Percentiles rank a stretch among this genome's conserved stretches.
Evolutionary conservation across 2,797 vertebrate genomes (phyloP).

Genomic region (Rachycentron canadum): DNA sequence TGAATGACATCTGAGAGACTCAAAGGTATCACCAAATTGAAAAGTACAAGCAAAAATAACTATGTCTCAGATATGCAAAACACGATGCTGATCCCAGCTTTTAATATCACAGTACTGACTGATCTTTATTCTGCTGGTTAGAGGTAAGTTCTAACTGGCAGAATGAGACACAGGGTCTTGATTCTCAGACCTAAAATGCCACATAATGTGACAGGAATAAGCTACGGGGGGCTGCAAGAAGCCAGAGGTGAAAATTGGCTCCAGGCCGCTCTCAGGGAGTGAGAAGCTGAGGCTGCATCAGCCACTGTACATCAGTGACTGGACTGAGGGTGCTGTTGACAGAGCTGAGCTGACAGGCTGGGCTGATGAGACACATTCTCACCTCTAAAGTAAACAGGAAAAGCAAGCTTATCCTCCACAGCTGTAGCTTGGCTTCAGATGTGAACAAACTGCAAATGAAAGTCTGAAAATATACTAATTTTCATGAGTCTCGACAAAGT

Average conservation of each 20-base stretch:
- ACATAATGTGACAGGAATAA: slow-evolving; percentile 30
- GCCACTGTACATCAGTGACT: background rate
- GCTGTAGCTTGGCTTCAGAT: slow-evolving; percentile 9
- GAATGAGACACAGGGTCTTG: background rate
- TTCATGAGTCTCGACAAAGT: slow-evolving; percentile 3
- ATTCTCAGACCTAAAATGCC: background rate
- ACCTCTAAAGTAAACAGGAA: slow-evolving; percentile 56
- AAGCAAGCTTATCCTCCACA: slow-evolving; percentile 9
- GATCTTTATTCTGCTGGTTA: background rate
- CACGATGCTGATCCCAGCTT: background rate
- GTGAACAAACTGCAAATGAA: slow-evolving; percentile 2
- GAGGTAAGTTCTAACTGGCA: slow-evolving; percentile 1
- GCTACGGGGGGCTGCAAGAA: slow-evolving; percentile 19
- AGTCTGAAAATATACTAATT: slow-evolving; percentile 12
- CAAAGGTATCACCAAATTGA: background rate
- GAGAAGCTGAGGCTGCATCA: slow-evolving; percentile 26
- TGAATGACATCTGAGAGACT: background rate
- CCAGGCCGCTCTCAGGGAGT: slow-evolving; percentile 33
- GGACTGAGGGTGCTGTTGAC: slow-evolving; percentile 30
- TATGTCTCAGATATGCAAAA: background rate
- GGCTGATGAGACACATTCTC: slow-evolving; percentile 46
- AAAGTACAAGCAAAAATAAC: background rate
- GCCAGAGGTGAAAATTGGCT: slow-evolving; percentile 51
- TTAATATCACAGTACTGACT: background rate
- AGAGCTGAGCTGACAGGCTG: slow-evolving; percentile 38